Evolutionary conservation across 2,113 vertebrate genomes (phyloP), one percentile per base, ranked within the genome.

Genomic region (Fulmarus glacialis): DNA sequence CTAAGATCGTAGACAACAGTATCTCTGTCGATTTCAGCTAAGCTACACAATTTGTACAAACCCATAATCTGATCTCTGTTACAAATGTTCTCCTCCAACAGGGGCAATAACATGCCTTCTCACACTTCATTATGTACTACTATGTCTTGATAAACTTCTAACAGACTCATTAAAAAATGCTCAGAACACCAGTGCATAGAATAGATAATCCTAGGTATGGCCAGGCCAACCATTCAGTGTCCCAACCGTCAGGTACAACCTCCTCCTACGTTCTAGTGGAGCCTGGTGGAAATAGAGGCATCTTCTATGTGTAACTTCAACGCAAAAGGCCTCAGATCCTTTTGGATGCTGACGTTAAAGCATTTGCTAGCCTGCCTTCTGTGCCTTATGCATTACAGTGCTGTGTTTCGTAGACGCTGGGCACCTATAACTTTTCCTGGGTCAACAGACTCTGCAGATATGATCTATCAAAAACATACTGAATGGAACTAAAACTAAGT

Each of bases 371-470:
- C 45, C 62, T 82, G 30, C 8, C 13, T 62, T 77, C 23, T 3
- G 1, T n/a, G 34, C 4, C 14, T 3, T 18, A 34, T n/a, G 14
- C 18, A 21, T 11, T 29, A 36, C 5, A 26, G 30, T 12, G 34
- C n/a, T 47, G 52, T 1, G 0, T 74, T 82, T 60, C 32, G 15
- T 20, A 74, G 32, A 60, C 29, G 43, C 18, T 0, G 2, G 38
- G 24, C 21, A 77, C 12, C 13, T 18, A 2, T 20, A 48, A 30
- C 11, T n/a, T 27, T 13, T 80, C 32, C 53, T 43, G 50, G 6
- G 42, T n/a, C 26, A 85, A 48, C 6, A 80, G 3, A 9, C 55
- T 45, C n/a, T 82, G 43, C 42, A 50, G 7, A 58, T 6, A 63
- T 2, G 38, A 68, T 38, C 17, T 40, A 34, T 22, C 19, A 71